phyloP scores from a whole-genome alignment of 2,113 vertebrate genomes.

The Isurus oxyrinchus region DNA sequence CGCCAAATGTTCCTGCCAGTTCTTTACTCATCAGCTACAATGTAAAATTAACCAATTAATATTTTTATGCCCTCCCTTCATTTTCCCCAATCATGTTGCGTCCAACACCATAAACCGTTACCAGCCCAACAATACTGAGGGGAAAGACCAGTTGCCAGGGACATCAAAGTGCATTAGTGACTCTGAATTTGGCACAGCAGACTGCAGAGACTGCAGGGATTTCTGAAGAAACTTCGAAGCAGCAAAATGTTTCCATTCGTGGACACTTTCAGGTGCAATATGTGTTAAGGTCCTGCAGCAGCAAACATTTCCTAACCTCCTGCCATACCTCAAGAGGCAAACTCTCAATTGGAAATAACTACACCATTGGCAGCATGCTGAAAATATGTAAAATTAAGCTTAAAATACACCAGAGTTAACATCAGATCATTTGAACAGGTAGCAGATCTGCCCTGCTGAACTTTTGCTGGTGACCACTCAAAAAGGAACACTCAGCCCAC shows the following conservation, averaged over 20 bases:
- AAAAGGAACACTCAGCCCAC: not conserved
- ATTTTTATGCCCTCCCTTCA: not conserved
- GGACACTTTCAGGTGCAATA: not conserved
- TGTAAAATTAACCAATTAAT: constrained; percentile 31
- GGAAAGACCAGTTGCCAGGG: not conserved
- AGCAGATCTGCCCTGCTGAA: not conserved
- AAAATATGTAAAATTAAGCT: not conserved
- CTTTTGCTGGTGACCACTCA: not conserved
- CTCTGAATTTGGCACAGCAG: not conserved
- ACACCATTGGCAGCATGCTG: not conserved
- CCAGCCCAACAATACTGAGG: not conserved
- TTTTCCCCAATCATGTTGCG: not conserved
- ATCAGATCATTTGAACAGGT: not conserved
- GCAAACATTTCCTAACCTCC: not conserved
- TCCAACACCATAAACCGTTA: not conserved
- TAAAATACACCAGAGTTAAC: not conserved
- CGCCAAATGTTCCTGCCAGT: constrained; percentile 51
- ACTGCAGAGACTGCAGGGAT: not conserved
- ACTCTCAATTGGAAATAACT: not conserved
- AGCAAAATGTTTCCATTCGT: not conserved
- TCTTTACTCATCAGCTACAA: constrained; percentile 87
- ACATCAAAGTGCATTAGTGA: not conserved
- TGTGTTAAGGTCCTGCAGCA: not conserved
- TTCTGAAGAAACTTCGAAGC: not conserved
- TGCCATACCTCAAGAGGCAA: not conserved